Evolutionary conservation across 2,888 invertebrate species (phyloP), one percentile per base, ranked within the genome.

Genomic region (Mamestra brassicae): DNA sequence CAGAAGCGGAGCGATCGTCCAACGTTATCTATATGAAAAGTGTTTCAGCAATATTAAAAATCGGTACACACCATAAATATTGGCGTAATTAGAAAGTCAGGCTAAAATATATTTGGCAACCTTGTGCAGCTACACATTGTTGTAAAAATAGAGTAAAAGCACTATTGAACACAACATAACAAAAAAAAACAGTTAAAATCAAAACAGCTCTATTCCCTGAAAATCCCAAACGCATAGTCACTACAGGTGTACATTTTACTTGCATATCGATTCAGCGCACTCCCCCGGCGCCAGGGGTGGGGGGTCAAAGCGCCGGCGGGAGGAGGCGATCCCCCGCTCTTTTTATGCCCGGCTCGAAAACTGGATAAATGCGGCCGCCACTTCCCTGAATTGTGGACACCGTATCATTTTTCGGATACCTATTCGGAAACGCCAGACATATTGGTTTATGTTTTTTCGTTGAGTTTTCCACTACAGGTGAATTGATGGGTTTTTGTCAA

Each of bases 241-340:
- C 88, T 85, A 79, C 90, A 93, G 92, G 92, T 91, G 92, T 92
- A 90, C 89, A 92, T 91, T 93, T 92, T 90, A 92, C 93, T 93
- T 93, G 95, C 93, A 93, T 96, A 96, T 96, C 95, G 96, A 96
- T 96, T 94, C 86, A 88, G 90, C 89, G 87, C 90, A 89, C 91
- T 91, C 93, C 90, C 91, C 89, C 91, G 63, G 87, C 89, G 85
- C 88, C 85, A 89, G 86, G 88, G 90, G 89, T 60, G 42, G 89
- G 60, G 90, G 60, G 72, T n/a, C 67, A 73, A 78, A 74, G 75
- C 66, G 60, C 55, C 68, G 88, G 89, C 88, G 88, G 52, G 55
- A 89, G 89, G 89, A 60, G 55, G 90, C 67, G 13, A 38, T 70
- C 79, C 58, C 68, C 74, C 77, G 89, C 91, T 91, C 92, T 91